Evolutionary conservation across 2,888 invertebrate genomes (phyloP), one percentile per base, ranked within the genome.

Genomic region (Eristalis tenax): DNA sequence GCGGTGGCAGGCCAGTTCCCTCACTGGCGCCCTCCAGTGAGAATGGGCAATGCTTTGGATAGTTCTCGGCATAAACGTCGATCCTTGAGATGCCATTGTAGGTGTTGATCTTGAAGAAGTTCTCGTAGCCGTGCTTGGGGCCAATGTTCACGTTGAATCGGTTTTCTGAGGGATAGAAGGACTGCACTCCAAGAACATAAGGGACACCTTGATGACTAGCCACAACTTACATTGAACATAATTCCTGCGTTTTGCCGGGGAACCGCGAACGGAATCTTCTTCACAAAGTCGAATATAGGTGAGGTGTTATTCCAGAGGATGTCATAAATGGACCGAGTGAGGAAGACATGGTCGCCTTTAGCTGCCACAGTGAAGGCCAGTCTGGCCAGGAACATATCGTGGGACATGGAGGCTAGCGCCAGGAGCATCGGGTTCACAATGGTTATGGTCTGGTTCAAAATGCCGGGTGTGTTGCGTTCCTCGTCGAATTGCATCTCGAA

Each of bases 231-330:
- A 90, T 94, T 94, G 61, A 94, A 92, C 73, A 96, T 91, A 90
- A 96, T 94, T 0, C 96, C 96, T 91, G 95, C 94, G 89, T 96
- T 96, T 35, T 94, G 93, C 0, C 80, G 69, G 35, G 88, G 80
- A 26, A 65, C 26, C 4, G 78, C 83, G n/a, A 93, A 93, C 0
- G 96, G 96, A 0, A 93, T 94, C 0, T 95, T 73, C 10, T 91
- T 93, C 1, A 94, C 65, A 40, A 83, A 56, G 18, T 89, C 94
- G 89, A 96, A 90, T 4, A 96, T 93, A 0, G 95, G 94, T 88
- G 96, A 96, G 0, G 94, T 93, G 89, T 94, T 94, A 83, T 96
- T 95, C 95, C 96, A 96, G 10, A 96, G 90, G 88, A 94, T 95
- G 71, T 96, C 94, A 82, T 95, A 93, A 0, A 96, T 93, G 0